Evolutionary conservation across 2,888 invertebrate genomes (phyloP), one percentile per base, ranked within the genome.

Genomic region (Proisotoma minuta): DNA sequence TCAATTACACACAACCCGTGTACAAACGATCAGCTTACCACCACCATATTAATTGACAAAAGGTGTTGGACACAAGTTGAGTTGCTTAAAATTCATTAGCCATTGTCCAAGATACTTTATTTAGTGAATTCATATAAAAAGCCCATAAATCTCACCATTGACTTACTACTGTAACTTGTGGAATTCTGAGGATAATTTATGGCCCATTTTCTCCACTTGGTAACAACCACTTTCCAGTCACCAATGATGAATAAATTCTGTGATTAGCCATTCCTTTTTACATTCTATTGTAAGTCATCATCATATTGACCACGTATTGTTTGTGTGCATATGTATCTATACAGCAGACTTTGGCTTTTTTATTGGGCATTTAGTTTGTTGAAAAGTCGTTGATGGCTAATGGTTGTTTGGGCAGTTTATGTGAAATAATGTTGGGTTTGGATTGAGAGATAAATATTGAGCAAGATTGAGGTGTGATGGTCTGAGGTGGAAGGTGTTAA

Each of bases 381-480:
- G 43, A 43, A 20, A 20, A 15, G 43, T 43, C 43, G 43, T 12
- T n/a, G 43, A 43, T 20, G 43, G 43, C 43, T 43, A 43, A 43
- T 43, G 43, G 43, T 43, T 43, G 43, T 43, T 43, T 5, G 43
- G 43, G 43, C 43, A 43, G 43, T 43, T 43, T 43, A 43, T 20
- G 43, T 43, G 43, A n/a, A 43, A 43, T n/a, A 43, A 12, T 12
- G 20, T 43, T 5, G 43, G 43, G 43, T 43, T 43, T 43, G 43
- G 43, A 56, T 56, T 56, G 56, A 56, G 56, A 56, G 47, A 56
- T 56, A 56, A 56, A 56, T 56, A 56, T 56, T 56, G 47, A 56
- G 47, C 22, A 26, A 52, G 52, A 52, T 29, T 52, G 52, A 52
- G 52, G 52, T 52, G 18, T n/a, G 24, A 18, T 18, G 52, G 22